A percentile compares a stretch with the other conserved stretches of the same genome.
These are phyloP conservation scores for Lycophotia porphyrea DNA, from an alignment of 2,888 invertebrate genomes.

Conservation along the genomic window DNA sequence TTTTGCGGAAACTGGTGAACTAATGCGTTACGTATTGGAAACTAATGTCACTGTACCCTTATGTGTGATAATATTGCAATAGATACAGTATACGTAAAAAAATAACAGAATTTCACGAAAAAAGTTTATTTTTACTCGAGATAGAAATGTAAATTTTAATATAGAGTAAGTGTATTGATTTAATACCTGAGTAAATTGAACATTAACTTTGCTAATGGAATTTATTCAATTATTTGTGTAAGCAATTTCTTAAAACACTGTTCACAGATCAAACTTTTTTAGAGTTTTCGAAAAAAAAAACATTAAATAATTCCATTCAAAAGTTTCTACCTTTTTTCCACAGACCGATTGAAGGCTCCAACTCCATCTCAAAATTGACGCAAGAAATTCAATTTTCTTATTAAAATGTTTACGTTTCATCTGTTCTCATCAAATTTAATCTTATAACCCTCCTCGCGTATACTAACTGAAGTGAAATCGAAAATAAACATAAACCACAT, in stretches of 20 bases:
- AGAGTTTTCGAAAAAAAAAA: background rate
- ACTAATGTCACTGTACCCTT: conserved; percentile 18
- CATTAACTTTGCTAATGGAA: background rate
- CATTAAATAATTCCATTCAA: background rate
- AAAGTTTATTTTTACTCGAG: background rate
- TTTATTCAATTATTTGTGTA: background rate
- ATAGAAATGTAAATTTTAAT: background rate
- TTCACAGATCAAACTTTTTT: background rate
- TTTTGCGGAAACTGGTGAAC: conserved; percentile 75
- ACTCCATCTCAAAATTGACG: conserved; percentile 38
- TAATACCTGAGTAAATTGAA: background rate
- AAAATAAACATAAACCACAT: conserved; percentile 79
- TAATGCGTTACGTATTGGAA: conserved; percentile 42
- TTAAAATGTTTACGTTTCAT: conserved; percentile 70
- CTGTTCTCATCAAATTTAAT: conserved; percentile 72
- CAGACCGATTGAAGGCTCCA: conserved; percentile 26
- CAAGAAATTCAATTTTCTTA: conserved; percentile 56
- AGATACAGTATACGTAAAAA: conserved; percentile 55
- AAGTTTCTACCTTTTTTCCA: background rate
- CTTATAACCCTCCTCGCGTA: conserved; percentile 72
- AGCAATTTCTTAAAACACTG: background rate
- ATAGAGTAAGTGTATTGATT: no score
- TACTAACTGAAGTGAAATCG: conserved; percentile 82
- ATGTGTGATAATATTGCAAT: conserved; percentile 31
- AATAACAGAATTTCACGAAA: background rate